Conservation (phyloP, 2,797 vertebrate species). For the Tenualosa ilisha region DNA sequence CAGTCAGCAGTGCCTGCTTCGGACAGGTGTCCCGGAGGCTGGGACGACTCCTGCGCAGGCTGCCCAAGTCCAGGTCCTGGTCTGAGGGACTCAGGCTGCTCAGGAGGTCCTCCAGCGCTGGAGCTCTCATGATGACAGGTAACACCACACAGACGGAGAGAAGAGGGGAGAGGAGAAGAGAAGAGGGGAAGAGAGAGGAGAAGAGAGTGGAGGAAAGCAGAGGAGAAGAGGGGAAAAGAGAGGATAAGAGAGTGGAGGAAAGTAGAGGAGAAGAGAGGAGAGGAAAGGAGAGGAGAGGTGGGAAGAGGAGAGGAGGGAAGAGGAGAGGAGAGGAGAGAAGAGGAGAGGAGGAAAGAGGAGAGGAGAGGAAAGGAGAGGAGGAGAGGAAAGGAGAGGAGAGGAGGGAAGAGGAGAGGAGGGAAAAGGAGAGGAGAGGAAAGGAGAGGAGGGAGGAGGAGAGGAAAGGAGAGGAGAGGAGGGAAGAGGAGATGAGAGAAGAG, state of each 20-base stretch:
- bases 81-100: conserved; percentile 74
- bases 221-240: background rate
- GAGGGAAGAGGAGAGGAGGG: background rate
- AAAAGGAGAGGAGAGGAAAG: background rate
- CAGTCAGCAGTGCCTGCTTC: conserved; percentile 77
- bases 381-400: background rate
- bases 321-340: background rate
- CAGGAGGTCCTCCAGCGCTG: conserved; percentile 74
- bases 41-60: conserved; percentile 81
- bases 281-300: background rate
- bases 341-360: background rate
- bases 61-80: conserved; percentile 83
- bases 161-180: background rate
- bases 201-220: background rate
- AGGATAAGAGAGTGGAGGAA: background rate
- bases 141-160: conserved; percentile 51
- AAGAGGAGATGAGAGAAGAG: no score
- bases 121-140: conserved; percentile 80
- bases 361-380: background rate
- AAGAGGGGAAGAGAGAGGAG: background rate
- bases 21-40: conserved; percentile 81
- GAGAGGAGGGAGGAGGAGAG: no score
- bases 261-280: background rate
- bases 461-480: no score
- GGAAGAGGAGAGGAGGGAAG: background rate